A percentile compares a stretch with the other conserved stretches of the same genome.
Evolutionary conservation across 2,797 vertebrate species (phyloP).

Genomic region (Valencia hispanica): DNA sequence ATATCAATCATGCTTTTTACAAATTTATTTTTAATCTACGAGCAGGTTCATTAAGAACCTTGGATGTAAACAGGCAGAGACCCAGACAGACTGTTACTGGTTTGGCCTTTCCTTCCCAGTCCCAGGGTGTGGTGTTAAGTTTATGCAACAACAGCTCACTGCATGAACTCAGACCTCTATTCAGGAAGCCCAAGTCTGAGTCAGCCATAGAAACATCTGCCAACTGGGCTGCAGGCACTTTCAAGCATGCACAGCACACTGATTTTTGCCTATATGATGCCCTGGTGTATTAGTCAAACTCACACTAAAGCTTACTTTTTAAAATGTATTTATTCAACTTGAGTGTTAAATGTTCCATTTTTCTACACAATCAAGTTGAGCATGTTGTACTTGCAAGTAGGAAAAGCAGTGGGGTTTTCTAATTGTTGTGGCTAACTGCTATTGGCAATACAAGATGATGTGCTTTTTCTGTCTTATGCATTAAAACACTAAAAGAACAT

Average conservation of each 20-base stretch:
- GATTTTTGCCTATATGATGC: conserved; percentile 33
- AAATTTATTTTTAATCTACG: conserved; percentile 12
- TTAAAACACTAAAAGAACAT: neutral
- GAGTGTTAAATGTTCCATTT: neutral
- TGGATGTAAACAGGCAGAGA: conserved; percentile 32
- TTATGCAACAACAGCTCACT: conserved; percentile 75
- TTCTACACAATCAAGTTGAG: neutral
- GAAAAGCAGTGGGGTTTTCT: too few relatives aligned
- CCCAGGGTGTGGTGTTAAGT: conserved; percentile 75
- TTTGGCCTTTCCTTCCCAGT: conserved; percentile 59
- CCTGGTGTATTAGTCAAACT: conserved; percentile 21
- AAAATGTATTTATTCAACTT: too few relatives aligned
- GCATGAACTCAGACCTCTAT: conserved; percentile 69
- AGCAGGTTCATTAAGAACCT: conserved; percentile 27
- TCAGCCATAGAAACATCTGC: conserved; percentile 62
- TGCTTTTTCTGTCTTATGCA: neutral
- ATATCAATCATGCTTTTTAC: neutral
- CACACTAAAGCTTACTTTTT: neutral
- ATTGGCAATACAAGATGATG: too few relatives aligned
- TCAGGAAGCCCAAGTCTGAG: conserved; percentile 75
- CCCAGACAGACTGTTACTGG: conserved; percentile 61
- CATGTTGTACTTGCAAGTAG: neutral
- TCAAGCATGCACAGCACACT: conserved; percentile 55
- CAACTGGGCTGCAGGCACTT: conserved; percentile 59
- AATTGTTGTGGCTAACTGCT: too few relatives aligned